Conservation (phyloP, 2,888 invertebrate genomes). For the Anorthoa munda region DNA sequence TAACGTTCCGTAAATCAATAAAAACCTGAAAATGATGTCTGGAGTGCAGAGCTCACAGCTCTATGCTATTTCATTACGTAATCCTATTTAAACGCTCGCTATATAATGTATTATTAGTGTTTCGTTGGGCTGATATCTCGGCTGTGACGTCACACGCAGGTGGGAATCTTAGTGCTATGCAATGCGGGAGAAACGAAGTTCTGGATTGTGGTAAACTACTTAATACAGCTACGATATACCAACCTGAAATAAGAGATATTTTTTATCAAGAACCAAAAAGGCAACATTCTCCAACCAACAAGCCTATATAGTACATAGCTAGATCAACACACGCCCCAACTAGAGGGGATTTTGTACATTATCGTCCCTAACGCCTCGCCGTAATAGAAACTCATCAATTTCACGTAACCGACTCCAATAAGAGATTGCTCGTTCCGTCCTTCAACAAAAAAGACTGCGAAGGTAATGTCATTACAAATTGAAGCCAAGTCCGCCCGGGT, state of each 20-base stretch:
- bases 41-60: background rate
- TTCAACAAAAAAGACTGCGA: conserved; percentile 65
- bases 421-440: conserved; percentile 61
- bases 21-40: too few species aligned
- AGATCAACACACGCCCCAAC: background rate
- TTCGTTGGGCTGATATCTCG: conserved; percentile 1
- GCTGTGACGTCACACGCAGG: background rate
- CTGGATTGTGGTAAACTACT: background rate
- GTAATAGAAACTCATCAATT: conserved; percentile 64
- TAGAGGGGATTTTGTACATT: conserved; percentile 7
- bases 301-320: too few species aligned
- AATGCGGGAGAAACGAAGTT: too few species aligned
- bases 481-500: conserved; percentile 64
- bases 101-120: conserved; percentile 15
- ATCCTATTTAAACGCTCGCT: conserved; percentile 18
- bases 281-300: background rate
- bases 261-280: background rate
- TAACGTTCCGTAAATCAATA: background rate
- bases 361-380: conserved; percentile 28
- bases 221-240: background rate
- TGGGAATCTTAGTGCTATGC: background rate
- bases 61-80: conserved; percentile 15
- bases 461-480: conserved; percentile 70
- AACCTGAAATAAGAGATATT: background rate
- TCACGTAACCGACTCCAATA: conserved; percentile 63